Conservation (phyloP, 2,797 vertebrate genomes). For the Anniella stebbinsi region DNA sequence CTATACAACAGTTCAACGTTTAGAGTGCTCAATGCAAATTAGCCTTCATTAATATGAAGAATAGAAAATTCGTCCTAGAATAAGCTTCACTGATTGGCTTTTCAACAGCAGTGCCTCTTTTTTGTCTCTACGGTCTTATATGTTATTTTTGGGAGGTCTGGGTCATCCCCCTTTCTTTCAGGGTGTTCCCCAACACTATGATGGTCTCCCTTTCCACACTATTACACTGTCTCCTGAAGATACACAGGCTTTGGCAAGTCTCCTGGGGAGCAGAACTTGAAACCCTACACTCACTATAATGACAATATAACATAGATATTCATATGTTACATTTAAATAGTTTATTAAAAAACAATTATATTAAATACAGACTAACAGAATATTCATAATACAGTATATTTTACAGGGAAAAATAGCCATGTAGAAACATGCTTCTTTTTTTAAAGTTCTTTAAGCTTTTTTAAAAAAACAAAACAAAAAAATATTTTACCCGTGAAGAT, state of each 20-base stretch:
- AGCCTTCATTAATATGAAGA: conserved; percentile 19
- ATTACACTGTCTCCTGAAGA: not conserved
- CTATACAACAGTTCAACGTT: not conserved
- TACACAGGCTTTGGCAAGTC: not conserved
- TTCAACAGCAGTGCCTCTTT: not conserved
- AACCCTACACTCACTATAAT: conserved; percentile 42
- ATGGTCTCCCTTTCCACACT: no score
- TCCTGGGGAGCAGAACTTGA: conserved; percentile 6
- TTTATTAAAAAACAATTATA: conserved; percentile 82
- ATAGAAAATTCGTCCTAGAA: not conserved
- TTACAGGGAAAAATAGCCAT: conserved; percentile 69
- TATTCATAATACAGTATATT: conserved; percentile 68
- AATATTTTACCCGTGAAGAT: conserved; percentile 84
- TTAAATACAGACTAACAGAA: conserved; percentile 87
- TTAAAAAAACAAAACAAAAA: conserved; percentile 60
- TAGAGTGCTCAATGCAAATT: not conserved
- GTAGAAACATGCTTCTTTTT: conserved; percentile 65
- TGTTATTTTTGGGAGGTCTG: not conserved
- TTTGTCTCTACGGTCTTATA: not conserved
- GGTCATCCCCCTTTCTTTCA: not conserved
- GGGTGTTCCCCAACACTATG: not conserved
- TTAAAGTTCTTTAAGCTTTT: conserved; percentile 68
- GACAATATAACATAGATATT: conserved; percentile 58
- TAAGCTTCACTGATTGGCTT: no score
- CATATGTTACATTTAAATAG: conserved; percentile 80